Percentiles rank a stretch among this genome's conserved stretches.
Evolutionary conservation across 2,797 vertebrate species (phyloP).

Genomic region (Fundulus diaphanus): DNA sequence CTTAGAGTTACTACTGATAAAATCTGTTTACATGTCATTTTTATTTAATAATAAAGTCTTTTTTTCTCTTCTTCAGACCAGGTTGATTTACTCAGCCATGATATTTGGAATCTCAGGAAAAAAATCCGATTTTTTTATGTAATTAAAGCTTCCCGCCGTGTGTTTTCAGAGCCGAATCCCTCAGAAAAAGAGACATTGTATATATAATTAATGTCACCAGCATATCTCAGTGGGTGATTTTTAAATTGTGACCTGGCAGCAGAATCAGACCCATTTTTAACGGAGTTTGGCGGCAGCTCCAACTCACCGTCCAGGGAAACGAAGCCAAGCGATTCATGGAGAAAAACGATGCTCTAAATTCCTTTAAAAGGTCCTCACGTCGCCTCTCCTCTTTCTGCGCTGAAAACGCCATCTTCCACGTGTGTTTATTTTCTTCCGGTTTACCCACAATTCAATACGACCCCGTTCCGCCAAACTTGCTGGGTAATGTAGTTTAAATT

Average conservation of each 20-base stretch:
- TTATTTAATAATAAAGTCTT: too few species aligned
- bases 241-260: background rate
- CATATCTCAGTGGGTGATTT: background rate
- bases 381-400: background rate
- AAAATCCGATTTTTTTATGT: background rate
- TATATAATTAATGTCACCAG: fast-evolving
- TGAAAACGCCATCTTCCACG: conserved; percentile 39
- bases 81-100: background rate
- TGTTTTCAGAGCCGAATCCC: background rate
- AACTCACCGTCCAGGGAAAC: conserved; percentile 80
- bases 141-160: background rate
- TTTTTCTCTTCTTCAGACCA: background rate
- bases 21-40: too few species aligned
- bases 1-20: too few species aligned
- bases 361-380: conserved; percentile 32
- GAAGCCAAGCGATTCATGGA: conserved; percentile 70
- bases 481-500: conserved; percentile 54
- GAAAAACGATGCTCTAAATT: conserved; percentile 74
- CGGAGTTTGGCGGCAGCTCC: background rate
- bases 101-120: background rate
- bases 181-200: fast-evolving
- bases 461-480: fast-evolving
- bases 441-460: conserved; percentile 47
- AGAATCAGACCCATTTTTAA: background rate
- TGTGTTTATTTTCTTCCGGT: conserved; percentile 56